Conservation (phyloP, 2,888 invertebrate genomes). For the Himalopsyche anomala region DNA sequence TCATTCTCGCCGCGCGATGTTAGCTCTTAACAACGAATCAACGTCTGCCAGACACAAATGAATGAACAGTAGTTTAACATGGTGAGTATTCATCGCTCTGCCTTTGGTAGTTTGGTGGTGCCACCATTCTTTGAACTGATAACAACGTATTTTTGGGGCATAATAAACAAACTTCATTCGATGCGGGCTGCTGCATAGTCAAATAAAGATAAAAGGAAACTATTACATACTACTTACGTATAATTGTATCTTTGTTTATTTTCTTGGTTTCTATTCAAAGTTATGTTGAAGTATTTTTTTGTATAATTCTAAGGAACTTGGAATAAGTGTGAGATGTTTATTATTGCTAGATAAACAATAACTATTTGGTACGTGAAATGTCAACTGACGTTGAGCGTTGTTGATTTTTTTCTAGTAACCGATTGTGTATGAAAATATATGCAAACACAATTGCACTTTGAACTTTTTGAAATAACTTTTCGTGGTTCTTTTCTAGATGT, state of each 20-base stretch:
- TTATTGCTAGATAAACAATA: neutral
- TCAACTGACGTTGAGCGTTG: constrained; percentile 11
- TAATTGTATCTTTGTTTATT: neutral
- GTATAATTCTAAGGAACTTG: neutral
- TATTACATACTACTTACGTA: neutral
- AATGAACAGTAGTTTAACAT: constrained; percentile 56
- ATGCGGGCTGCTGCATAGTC: constrained; percentile 14
- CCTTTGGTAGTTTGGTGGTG: constrained; percentile 13
- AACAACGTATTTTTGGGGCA: constrained; percentile 38
- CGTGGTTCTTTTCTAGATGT: neutral
- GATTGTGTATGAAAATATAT: constrained; percentile 8
- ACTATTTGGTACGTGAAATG: neutral
- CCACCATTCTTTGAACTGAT: constrained; percentile 14
- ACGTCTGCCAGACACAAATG: constrained; percentile 44
- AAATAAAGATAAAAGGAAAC: constrained; percentile 12
- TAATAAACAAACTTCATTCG: constrained; percentile 38
- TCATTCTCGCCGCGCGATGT: constrained; percentile 39
- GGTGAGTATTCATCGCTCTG: constrained; percentile 27
- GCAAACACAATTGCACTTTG: neutral
- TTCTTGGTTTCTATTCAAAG: too few relatives aligned
- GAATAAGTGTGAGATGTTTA: neutral
- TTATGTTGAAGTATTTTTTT: neutral
- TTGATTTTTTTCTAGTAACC: neutral
- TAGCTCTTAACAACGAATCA: constrained; percentile 44
- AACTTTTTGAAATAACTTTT: neutral